These are phyloP conservation scores for Oncopodura yosiiana DNA, from an alignment of 1,140 invertebrate species.

Conservation along the genomic window DNA sequence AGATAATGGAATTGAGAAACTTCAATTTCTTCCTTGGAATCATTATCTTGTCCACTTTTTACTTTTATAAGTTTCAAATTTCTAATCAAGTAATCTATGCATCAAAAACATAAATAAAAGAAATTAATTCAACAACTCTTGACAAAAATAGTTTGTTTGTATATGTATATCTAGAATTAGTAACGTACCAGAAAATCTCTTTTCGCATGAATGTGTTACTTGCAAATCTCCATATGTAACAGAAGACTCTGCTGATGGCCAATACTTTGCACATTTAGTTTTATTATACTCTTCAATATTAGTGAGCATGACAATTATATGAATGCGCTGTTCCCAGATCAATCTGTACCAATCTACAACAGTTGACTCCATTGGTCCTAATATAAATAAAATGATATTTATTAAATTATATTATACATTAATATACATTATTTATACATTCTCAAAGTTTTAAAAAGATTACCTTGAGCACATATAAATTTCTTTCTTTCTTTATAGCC, in stretches of 20 bases:
- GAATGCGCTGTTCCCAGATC: slow-evolving; percentile 90
- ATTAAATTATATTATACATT: background rate
- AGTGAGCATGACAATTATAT: slow-evolving; percentile 87
- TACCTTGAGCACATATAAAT: slow-evolving; percentile 83
- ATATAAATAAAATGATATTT: too few species aligned
- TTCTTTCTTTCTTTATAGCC: slow-evolving; percentile 87
- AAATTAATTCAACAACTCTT: slow-evolving; percentile 5
- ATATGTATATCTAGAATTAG: background rate
- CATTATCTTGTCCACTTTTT: slow-evolving; percentile 38
- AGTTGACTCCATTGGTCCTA: slow-evolving; percentile 83
- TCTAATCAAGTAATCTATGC: slow-evolving; percentile 69
- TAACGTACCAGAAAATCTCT: slow-evolving; percentile 45
- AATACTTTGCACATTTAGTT: slow-evolving; percentile 86
- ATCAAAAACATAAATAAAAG: slow-evolving; percentile 29
- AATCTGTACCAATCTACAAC: slow-evolving; percentile 94
- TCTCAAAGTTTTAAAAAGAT: slow-evolving; percentile 17
- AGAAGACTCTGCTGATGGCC: slow-evolving; percentile 56
- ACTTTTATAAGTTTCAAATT: slow-evolving; percentile 56
- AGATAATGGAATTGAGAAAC: slow-evolving; percentile 90
- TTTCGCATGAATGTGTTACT: slow-evolving; percentile 65
- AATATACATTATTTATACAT: background rate
- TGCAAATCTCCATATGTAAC: slow-evolving; percentile 67
- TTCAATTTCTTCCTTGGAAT: slow-evolving; percentile 54
- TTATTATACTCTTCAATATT: slow-evolving; percentile 89
- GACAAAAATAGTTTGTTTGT: slow-evolving; percentile 1